These are phyloP conservation scores for Scolopax mira DNA, from an alignment of 2,113 vertebrate species.

Conservation along the genomic window DNA sequence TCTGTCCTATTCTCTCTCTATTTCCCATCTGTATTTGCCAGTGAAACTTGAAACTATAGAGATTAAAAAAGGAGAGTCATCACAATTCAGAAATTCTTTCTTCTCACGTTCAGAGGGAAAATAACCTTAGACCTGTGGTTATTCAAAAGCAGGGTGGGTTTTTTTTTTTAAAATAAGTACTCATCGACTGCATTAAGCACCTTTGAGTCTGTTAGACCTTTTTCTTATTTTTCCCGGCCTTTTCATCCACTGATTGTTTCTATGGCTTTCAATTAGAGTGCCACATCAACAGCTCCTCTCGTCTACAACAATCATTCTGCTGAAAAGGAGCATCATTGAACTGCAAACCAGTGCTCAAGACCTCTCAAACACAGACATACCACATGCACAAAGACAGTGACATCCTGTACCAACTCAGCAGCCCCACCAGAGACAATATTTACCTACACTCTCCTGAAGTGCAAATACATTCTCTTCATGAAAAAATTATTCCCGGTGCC, in stretches of 20 bases:
- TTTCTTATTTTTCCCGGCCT: not conserved
- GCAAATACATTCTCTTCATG: not conserved
- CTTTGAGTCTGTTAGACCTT: not conserved
- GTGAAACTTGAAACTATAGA: constrained; percentile 31
- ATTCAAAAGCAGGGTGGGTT: not conserved
- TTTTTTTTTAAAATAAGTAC: not conserved
- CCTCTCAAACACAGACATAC: not conserved
- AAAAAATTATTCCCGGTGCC: not conserved
- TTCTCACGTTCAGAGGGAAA: not conserved
- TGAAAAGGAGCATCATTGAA: constrained; percentile 3
- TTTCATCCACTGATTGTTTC: not conserved
- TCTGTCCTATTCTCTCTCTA: not conserved
- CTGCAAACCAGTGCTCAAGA: not conserved
- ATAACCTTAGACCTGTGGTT: not conserved
- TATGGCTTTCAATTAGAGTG: not conserved
- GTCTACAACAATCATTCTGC: not conserved
- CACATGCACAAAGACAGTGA: not conserved
- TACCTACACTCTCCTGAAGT: not conserved
- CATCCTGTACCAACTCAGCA: not conserved
- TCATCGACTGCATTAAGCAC: not conserved
- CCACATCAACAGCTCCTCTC: not conserved
- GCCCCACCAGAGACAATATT: not conserved
- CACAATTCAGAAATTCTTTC: constrained; percentile 30
- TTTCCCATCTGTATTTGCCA: constrained; percentile 22
- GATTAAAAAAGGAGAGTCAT: not conserved